These are phyloP conservation scores for Oncopeltus fasciatus DNA, from an alignment of 1,140 invertebrate species.

Conservation along the genomic window DNA sequence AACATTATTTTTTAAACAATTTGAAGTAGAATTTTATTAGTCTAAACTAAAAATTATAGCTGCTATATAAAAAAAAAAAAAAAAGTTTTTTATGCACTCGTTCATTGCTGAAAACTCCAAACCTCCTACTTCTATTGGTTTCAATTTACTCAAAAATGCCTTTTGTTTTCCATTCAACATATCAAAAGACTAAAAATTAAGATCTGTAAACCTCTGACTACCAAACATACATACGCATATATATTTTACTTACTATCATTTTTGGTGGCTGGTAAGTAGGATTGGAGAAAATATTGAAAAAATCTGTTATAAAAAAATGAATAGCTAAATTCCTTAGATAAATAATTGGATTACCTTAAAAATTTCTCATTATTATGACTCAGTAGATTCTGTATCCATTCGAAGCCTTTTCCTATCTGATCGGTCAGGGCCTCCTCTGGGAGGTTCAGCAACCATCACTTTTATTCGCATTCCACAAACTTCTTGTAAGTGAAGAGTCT, in stretches of 20 bases:
- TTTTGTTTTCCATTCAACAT: too few relatives aligned
- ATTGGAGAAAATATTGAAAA: neutral
- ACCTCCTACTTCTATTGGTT: too few relatives aligned
- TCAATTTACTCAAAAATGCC: too few relatives aligned
- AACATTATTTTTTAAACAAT: too few relatives aligned
- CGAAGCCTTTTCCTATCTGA: constrained; percentile 36
- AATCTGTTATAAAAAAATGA: neutral
- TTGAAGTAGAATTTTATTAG: too few relatives aligned
- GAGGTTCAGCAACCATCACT: constrained; percentile 79
- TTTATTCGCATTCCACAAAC: constrained; percentile 68
- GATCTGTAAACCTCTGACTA: neutral
- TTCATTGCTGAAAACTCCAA: too few relatives aligned
- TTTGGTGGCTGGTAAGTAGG: neutral
- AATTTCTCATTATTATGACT: neutral
- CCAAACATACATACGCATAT: neutral
- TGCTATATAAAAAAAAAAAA: too few relatives aligned
- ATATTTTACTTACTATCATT: neutral
- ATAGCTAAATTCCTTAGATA: neutral
- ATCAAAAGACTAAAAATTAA: neutral
- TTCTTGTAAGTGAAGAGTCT: constrained; percentile 65
- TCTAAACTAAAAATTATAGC: too few relatives aligned
- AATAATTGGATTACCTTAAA: neutral
- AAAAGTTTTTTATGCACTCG: too few relatives aligned
- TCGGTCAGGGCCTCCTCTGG: constrained; percentile 31
- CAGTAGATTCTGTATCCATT: constrained; percentile 32